These are phyloP conservation scores for Stenodera caucasica DNA, from an alignment of 2,888 invertebrate species.

Conservation along the genomic window DNA sequence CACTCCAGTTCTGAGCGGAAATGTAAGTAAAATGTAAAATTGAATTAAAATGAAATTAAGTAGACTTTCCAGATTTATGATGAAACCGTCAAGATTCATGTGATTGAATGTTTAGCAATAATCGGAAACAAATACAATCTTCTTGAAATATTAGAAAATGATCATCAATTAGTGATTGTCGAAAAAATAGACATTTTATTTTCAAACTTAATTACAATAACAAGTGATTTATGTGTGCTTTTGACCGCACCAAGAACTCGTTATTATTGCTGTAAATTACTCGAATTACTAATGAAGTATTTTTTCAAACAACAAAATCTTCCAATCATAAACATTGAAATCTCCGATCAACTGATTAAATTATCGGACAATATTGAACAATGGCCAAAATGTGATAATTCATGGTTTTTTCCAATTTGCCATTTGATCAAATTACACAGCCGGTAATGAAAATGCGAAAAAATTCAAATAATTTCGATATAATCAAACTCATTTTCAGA, in stretches of 20 bases:
- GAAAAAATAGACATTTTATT: background rate
- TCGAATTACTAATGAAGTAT: background rate
- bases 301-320: slow-evolving; percentile 7
- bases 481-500: background rate
- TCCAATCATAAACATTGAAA: background rate
- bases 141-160: background rate
- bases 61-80: background rate
- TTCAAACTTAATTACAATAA: background rate
- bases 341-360: background rate
- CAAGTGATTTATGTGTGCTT: background rate
- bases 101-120: slow-evolving; percentile 1
- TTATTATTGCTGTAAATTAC: slow-evolving; percentile 3
- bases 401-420: slow-evolving; percentile 2
- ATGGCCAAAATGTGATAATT: background rate
- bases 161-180: background rate
- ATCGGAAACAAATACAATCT: background rate
- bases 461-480: background rate
- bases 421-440: slow-evolving; percentile 7
- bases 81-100: background rate
- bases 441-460: background rate
- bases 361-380: background rate
- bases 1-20: background rate
- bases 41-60: background rate
- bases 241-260: background rate
- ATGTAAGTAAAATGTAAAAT: background rate